Base-by-base conservation (phyloP, 2,797 vertebrate genomes). In the Alcedo quadribrachys region DNA sequence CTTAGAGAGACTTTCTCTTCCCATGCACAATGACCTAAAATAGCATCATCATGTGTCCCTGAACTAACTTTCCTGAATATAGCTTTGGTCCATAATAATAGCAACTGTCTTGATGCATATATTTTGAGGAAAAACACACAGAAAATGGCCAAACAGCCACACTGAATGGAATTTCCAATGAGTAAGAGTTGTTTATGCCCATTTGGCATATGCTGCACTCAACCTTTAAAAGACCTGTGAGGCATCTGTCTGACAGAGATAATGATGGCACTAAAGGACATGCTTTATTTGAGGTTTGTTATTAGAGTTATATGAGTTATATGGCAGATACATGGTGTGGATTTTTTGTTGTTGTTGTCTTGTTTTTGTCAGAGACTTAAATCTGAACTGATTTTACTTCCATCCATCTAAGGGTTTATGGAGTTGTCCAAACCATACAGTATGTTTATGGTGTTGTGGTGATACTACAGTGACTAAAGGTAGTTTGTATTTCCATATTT, bases 21-120 rank as follows among this genome's bases (percentile, higher is more conserved):
- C 30, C 32, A 6, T n/a, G 11, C 16, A 15, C 4, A 6, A 28
- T 37, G 51, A 73, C 25, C 42, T 58, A 24, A 66, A 88, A 28
- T 27, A 71, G 13, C 9, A 40, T 28, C 9, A 40, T n/a, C 15
- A 8, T 25, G 5, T 18, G 22, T 74, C 57, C 32, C 35, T 42
- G 20, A 61, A 40, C 8, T 74, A 46, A 50, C 53, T 42, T 85
- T 20, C 19, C 22, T 53, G 62, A 46, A 15, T 50, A 22, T 15
- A 4, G 14, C 27, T 85, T 66, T 55, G 42, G 8, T 16, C 28
- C 9, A 8, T 28, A 68, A 28, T 15, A 60, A 8, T 9, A 67
- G 8, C 9, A 15, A 53, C 19, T 27, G 15, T 27, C 48, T 40
- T 58, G 45, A 33, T 16, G 16, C 32, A 7, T 0, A 0, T 12